Conservation (phyloP, 2,113 vertebrate species). For the Thunnus thynnus region DNA sequence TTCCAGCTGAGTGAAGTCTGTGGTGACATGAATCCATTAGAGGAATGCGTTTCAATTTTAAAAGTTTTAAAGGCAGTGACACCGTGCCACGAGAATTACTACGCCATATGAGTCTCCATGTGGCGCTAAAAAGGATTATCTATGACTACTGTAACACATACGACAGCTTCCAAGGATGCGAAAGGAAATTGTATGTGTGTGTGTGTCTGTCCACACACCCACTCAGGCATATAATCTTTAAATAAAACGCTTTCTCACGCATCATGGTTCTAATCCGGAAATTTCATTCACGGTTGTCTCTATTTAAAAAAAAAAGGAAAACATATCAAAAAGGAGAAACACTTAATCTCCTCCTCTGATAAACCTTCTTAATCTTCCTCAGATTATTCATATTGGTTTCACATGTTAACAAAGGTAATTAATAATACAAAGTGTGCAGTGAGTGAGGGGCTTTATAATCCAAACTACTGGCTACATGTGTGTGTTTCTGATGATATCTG, state of each 20-base stretch:
- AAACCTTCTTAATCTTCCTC: constrained; percentile 2
- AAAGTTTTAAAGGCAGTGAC: constrained; percentile 15
- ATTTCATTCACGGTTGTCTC: constrained; percentile 28
- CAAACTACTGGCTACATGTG: too few species aligned
- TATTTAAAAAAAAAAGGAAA: constrained; percentile 19
- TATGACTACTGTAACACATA: constrained; percentile 32
- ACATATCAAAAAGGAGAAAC: not conserved
- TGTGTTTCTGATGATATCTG: too few species aligned
- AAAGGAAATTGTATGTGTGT: not conserved
- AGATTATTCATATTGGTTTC: not conserved
- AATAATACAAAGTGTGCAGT: not conserved
- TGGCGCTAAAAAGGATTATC: constrained; percentile 53
- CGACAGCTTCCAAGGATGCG: constrained; percentile 8
- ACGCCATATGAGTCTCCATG: not conserved
- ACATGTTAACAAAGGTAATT: constrained; percentile 19
- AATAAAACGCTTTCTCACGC: constrained; percentile 39
- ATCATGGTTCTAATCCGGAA: constrained; percentile 24
- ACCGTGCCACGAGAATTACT: constrained; percentile 13
- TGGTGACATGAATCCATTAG: not conserved
- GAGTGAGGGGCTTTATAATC: too few species aligned
- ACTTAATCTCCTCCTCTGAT: not conserved
- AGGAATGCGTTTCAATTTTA: not conserved
- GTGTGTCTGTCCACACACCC: not conserved
- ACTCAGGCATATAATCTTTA: not conserved
- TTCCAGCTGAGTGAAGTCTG: not conserved